phyloP scores from a whole-genome alignment of 2,888 invertebrate genomes.

The Andricus curvator region DNA sequence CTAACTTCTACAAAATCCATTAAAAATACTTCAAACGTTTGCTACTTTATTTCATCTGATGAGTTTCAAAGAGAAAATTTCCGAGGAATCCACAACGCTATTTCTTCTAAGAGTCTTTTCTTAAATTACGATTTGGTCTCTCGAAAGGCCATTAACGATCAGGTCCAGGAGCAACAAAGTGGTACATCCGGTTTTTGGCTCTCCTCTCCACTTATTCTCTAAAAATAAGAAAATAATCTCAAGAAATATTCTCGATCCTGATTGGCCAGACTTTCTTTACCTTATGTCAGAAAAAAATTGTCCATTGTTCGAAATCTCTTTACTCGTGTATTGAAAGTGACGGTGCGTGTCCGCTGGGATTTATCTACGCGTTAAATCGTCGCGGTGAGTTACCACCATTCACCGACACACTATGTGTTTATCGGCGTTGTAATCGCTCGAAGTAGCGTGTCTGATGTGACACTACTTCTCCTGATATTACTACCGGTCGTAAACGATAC shows the following conservation, averaged over 20 bases:
- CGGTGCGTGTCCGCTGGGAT: conserved; percentile 7
- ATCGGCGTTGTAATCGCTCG: conserved; percentile 46
- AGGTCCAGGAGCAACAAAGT: neutral
- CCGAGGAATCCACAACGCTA: neutral
- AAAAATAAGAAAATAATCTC: neutral
- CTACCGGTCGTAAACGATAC: conserved; percentile 45
- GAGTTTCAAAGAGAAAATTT: neutral
- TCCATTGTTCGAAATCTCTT: neutral
- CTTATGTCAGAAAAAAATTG: neutral
- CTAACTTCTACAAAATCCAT: neutral
- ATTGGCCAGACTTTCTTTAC: neutral
- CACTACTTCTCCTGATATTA: conserved; percentile 14
- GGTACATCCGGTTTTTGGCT: conserved; percentile 4
- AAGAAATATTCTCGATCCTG: neutral
- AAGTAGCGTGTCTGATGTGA: conserved; percentile 47
- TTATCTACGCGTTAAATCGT: conserved; percentile 33
- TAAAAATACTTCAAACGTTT: neutral
- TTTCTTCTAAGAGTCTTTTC: neutral
- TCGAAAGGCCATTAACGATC: neutral
- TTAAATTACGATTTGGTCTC: neutral
- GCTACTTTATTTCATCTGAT: neutral
- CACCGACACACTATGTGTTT: conserved; percentile 32
- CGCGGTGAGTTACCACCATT: conserved; percentile 12
- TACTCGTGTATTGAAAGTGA: neutral
- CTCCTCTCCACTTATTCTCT: neutral